Evolutionary conservation across 64 coral and sea anemone species (phyloP).

Genomic region (Platygyra sinensis): DNA sequence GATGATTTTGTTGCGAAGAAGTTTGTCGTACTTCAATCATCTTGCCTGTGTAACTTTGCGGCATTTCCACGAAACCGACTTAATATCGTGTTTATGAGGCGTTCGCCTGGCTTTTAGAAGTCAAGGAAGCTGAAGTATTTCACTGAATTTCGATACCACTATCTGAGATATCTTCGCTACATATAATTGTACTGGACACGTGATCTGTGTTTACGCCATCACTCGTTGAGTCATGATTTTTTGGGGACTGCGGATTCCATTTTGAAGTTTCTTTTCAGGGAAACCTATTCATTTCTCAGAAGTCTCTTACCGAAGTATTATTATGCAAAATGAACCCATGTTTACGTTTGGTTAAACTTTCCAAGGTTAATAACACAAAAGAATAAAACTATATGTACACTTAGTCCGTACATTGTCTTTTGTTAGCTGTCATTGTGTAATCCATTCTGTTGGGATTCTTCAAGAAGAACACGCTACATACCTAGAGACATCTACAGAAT

Average conservation of each 20-base stretch:
- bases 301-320: neutral
- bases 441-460: neutral
- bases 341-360: neutral
- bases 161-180: neutral
- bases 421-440: neutral
- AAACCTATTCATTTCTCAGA: slow-evolving; percentile 7
- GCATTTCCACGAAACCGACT: neutral
- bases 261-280: neutral
- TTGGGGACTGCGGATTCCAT: slow-evolving; percentile 21
- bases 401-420: neutral
- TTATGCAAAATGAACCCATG: slow-evolving; percentile 28
- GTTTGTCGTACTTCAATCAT: neutral
- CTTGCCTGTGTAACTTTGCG: neutral
- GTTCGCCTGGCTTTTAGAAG: neutral
- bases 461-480: neutral
- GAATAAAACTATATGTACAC: neutral
- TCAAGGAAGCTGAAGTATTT: slow-evolving; percentile 39
- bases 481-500: neutral
- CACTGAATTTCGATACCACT: neutral
- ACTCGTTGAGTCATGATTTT: slow-evolving; percentile 18
- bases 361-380: neutral
- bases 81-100: too few species aligned
- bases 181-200: slow-evolving; percentile 1
- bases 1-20: neutral
- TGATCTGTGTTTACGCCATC: slow-evolving; percentile 17